Conservation (phyloP, 2,113 vertebrate species). For the Nothocercus nigrocapillus region DNA sequence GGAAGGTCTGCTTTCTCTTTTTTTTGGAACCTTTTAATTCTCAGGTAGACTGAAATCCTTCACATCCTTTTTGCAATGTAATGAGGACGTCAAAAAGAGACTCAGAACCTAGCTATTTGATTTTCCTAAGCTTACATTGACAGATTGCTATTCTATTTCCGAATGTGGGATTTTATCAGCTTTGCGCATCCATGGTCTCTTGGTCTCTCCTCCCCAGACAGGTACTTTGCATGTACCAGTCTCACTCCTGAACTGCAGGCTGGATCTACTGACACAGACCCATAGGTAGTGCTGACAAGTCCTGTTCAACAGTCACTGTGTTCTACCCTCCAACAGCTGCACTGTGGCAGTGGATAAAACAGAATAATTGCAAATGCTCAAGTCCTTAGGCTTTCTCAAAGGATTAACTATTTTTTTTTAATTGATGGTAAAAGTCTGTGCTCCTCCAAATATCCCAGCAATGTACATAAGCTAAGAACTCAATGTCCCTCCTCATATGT, state of each 20-base stretch:
- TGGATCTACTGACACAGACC: neutral
- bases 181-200: neutral
- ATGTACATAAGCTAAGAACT: neutral
- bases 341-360: neutral
- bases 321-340: neutral
- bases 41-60: neutral
- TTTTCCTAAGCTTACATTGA: neutral
- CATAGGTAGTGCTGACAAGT: neutral
- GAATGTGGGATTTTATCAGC: neutral
- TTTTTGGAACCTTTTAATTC: neutral
- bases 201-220: neutral
- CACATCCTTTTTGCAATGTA: neutral
- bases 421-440: neutral
- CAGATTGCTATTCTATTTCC: neutral
- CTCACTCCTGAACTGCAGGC: neutral
- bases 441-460: neutral
- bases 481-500: neutral
- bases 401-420: neutral
- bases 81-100: neutral
- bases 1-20: constrained; percentile 3
- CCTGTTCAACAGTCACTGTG: neutral
- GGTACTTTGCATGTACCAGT: neutral
- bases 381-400: neutral
- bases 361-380: neutral
- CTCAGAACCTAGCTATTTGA: neutral